Base-by-base conservation (phyloP, 2,888 invertebrate species). In the Aleiodes alternator region DNA sequence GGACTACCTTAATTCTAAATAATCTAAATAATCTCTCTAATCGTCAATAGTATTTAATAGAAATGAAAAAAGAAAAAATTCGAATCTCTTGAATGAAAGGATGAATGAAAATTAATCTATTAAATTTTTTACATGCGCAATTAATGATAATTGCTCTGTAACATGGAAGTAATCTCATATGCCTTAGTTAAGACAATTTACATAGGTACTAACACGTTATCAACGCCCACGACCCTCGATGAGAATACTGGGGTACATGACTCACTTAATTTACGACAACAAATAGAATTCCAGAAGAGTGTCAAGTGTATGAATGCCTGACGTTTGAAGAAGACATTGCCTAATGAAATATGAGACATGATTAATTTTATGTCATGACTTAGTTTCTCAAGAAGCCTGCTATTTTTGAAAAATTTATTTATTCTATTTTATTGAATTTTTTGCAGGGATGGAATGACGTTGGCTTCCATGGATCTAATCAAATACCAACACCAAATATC, bases 401-500 rank as follows among this genome's bases (percentile, higher is more conserved):
- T 43, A 43, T 43, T 43, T 43, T 43, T 11, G n/a, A n/a, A n/a
- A n/a, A 43, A 43, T 43, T 43, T 11, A 43, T 43, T 43, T 3
- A 5, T 9, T 43, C 3, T 7, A 43, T 43, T 43, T 61, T 31
- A n/a, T 9, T 61, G 0, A 48, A 56, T 12, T 75, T 12, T 75
- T 74, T 73, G 34, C 51, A 89, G 97, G 97, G 98, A 9, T 97
- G 96, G 94, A 96, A 97, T 86, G 97, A 97, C 88, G 95, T 97
- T 5, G 94, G 97, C 71, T 97, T 96, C 86, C 97, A 97, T 84
- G 97, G 97, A 0, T 95, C 95, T 0, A 92, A 94, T 81, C 96
- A 97, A 90, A 96, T 97, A 82, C 92, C 94, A 59, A 98, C 97
- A 0, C 97, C 97, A 0, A 97, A 98, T 87, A 95, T 98, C 74